phyloP scores from a whole-genome alignment of 2,113 vertebrate genomes.

The Brachyistius frenatus region DNA sequence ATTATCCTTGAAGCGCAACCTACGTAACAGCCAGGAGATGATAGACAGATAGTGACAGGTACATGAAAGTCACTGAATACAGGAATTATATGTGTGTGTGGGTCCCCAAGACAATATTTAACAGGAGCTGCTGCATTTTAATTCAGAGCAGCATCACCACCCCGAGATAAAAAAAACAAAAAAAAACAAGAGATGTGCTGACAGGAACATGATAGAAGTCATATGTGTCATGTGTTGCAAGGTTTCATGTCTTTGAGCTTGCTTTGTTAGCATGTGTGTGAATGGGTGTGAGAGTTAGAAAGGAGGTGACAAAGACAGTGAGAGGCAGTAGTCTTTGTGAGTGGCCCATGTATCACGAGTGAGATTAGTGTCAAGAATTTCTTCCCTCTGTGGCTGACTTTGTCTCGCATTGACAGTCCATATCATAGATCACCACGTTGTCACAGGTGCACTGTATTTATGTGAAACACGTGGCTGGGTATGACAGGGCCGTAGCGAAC shows the following conservation, averaged over 20 bases:
- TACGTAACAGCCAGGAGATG: constrained; percentile 33
- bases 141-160: constrained; percentile 46
- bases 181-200: constrained; percentile 42
- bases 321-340: constrained; percentile 42
- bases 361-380: constrained; percentile 69
- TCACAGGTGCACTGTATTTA: constrained; percentile 26
- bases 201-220: constrained; percentile 53
- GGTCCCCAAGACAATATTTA: constrained; percentile 53
- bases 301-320: constrained; percentile 19
- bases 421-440: constrained; percentile 57
- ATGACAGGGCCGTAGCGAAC: not conserved
- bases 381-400: constrained; percentile 68
- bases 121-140: constrained; percentile 48
- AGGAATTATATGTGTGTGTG: constrained; percentile 33
- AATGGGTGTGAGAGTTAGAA: constrained; percentile 6
- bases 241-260: constrained; percentile 23
- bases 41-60: constrained; percentile 67
- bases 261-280: constrained; percentile 24
- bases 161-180: constrained; percentile 22
- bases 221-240: constrained; percentile 43
- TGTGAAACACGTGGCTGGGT: not conserved
- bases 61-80: constrained; percentile 72
- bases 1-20: constrained; percentile 47
- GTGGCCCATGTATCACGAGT: constrained; percentile 55
- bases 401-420: constrained; percentile 50